These are phyloP conservation scores for Scaptomyza caliginosa DNA, from an alignment of 2,888 invertebrate species.

Conservation along the genomic window DNA sequence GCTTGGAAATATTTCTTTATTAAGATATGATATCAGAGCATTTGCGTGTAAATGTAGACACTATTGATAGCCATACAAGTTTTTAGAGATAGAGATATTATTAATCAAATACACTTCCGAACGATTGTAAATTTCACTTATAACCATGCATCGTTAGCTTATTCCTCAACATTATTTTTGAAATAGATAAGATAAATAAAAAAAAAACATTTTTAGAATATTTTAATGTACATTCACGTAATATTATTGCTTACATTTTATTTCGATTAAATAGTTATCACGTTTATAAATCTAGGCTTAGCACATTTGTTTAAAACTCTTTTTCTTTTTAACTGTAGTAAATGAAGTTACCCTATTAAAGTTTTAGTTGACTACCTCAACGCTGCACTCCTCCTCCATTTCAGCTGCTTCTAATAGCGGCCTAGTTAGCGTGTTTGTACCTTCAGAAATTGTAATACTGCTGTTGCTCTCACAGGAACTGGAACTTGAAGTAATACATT, in stretches of 20 bases:
- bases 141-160: background rate
- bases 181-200: background rate
- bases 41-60: too few relatives aligned
- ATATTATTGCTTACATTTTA: constrained; percentile 19
- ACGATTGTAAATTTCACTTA: background rate
- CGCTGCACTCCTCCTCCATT: constrained; percentile 79
- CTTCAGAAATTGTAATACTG: constrained; percentile 41
- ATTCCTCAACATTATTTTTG: background rate
- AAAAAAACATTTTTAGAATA: background rate
- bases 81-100: too few relatives aligned
- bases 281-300: constrained; percentile 28
- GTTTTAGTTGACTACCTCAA: constrained; percentile 83
- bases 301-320: constrained; percentile 38
- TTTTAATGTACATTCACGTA: background rate
- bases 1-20: too few relatives aligned
- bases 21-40: too few relatives aligned
- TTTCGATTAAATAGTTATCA: constrained; percentile 46
- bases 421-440: constrained; percentile 27
- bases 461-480: constrained; percentile 66
- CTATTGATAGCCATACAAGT: background rate
- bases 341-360: too few relatives aligned
- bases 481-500: constrained; percentile 67
- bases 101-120: too few relatives aligned
- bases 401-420: constrained; percentile 34
- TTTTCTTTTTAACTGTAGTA: constrained; percentile 2